Base-by-base conservation (phyloP, 1,140 invertebrate genomes). In the Neelides sp. region DNA sequence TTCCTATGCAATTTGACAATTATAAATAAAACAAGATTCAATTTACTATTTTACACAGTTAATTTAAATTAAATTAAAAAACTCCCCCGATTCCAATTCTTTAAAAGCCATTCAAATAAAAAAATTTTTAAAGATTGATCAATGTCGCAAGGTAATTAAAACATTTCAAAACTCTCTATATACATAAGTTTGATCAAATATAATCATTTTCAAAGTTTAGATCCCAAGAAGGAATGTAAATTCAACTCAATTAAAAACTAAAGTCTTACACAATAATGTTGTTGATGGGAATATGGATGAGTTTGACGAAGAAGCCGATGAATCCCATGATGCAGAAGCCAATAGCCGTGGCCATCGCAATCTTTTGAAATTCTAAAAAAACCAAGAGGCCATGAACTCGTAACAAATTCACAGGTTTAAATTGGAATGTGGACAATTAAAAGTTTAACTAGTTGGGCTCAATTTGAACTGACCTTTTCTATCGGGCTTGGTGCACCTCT, bases 301-400 rank as follows among this genome's bases (percentile, higher is more conserved):
- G 75, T 73, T 99, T 99, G 4, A 98, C 95, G 64, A 99, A 98
- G 74, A 99, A 99, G 62, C 95, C 95, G 69, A 99, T 98, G 70
- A 99, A 98, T 40, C 96, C 96, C 96, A 99, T 99, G 67, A 98
- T 98, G 64, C 88, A 94, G 74, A 99, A 99, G 42, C 95, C 96
- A 66, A 99, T 96, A 0, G 95, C 96, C 55, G 96, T 99, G 34
- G 96, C 96, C 63, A 98, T 85, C 15, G 95, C 95, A 68, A 99
- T 99, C 72, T 99, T 99, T 69, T 98, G 93, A 70, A 98, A 99
- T 74, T 99, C 95, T 93, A 75, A 48, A 81, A 78, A 30, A 24
- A 35, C 4, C 17, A 50, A n/a, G 4, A 43, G 37, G 28, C 30
- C 44, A 35, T 22, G 23, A 50, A 32, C 10, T 32, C 10, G 12